A percentile compares a stretch with the other conserved stretches of the same genome.
Evolutionary conservation across 1,140 invertebrate genomes (phyloP).

Genomic region (Drosophila simulans): DNA sequence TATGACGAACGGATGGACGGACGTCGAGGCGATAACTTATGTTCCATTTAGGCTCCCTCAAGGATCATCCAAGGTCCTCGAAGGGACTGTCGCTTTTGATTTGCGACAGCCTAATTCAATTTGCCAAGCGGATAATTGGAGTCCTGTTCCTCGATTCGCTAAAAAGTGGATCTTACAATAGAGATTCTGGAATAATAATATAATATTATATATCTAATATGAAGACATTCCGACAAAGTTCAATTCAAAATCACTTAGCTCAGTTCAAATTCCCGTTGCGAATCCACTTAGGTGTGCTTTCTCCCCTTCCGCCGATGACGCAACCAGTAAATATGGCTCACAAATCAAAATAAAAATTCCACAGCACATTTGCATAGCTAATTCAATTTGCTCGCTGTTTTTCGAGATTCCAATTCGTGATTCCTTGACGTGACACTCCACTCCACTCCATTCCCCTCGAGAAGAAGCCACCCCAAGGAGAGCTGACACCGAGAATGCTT

Average conservation of each 20-base stretch:
- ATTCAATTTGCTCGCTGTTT: constrained; percentile 63
- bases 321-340: constrained; percentile 29
- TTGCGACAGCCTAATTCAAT: constrained; percentile 58
- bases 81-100: constrained; percentile 63
- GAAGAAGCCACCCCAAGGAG: constrained; percentile 5
- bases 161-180: neutral
- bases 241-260: neutral
- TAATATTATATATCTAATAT: too few relatives aligned
- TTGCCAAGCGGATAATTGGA: constrained; percentile 36
- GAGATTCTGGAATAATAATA: neutral
- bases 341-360: constrained; percentile 51
- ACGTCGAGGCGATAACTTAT: constrained; percentile 55
- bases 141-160: neutral
- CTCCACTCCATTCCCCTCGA: neutral
- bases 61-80: neutral
- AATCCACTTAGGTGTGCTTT: neutral
- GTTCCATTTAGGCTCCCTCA: constrained; percentile 7
- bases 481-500: constrained; percentile 53
- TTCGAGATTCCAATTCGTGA: constrained; percentile 57
- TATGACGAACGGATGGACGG: constrained; percentile 56
- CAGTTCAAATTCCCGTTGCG: constrained; percentile 1
- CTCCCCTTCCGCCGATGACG: neutral
- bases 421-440: constrained; percentile 27
- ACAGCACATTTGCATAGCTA: constrained; percentile 66
- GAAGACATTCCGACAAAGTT: neutral